A percentile compares a stretch with the other conserved stretches of the same genome.
Evolutionary conservation across 2,888 invertebrate genomes (phyloP).

Genomic region (Idaea biselata): DNA sequence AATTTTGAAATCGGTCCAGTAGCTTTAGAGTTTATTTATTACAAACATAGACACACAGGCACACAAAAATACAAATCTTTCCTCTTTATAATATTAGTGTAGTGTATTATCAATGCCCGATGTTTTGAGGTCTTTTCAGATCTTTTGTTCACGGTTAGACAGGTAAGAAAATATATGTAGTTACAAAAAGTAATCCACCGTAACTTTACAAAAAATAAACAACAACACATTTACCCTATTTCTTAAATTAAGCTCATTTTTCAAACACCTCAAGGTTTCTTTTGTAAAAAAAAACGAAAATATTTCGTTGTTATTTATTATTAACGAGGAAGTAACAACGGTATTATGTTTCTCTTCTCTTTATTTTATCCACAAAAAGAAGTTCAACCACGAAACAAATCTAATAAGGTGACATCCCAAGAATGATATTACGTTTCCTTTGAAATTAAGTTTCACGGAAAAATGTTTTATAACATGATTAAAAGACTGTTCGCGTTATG

Average conservation of each 20-base stretch:
- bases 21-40: no score
- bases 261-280: not conserved
- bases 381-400: conserved; percentile 32
- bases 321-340: not conserved
- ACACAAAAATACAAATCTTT: no score
- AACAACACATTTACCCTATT: not conserved
- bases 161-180: no score
- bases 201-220: not conserved
- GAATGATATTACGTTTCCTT: conserved; percentile 32
- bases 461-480: not conserved
- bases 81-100: no score
- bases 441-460: conserved; percentile 3
- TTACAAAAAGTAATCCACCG: not conserved
- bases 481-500: not conserved
- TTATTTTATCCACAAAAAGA: conserved; percentile 13
- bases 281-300: not conserved
- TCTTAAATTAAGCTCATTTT: not conserved
- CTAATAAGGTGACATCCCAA: conserved; percentile 35
- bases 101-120: no score
- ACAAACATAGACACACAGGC: no score
- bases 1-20: no score
- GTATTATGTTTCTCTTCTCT: conserved; percentile 24
- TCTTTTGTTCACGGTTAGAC: no score
- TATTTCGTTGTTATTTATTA: not conserved
- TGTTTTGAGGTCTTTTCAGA: no score